Conservation (phyloP, 2,888 invertebrate species). For the Calameuta pallipes region DNA sequence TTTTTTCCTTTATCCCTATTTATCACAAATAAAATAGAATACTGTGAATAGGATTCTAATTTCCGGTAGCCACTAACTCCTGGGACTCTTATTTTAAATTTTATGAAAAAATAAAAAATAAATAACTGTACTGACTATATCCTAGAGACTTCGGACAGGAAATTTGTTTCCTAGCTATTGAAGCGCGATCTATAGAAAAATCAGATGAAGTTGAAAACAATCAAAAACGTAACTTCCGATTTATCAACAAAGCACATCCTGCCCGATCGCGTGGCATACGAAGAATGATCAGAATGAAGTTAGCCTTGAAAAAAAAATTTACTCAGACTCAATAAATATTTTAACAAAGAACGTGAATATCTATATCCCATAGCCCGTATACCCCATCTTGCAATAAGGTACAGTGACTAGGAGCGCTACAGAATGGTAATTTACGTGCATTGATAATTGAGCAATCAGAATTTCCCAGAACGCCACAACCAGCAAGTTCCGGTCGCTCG, state of each 20-base stretch:
- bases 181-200: not conserved
- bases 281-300: not conserved
- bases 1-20: not conserved
- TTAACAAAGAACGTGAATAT: not conserved
- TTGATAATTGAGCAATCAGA: constrained; percentile 34
- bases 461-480: constrained; percentile 24
- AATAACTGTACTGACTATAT: not conserved
- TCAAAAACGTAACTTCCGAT: not conserved
- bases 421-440: constrained; percentile 3
- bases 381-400: not conserved
- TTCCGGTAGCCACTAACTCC: not conserved
- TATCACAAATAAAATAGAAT: not conserved
- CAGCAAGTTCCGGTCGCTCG: not conserved
- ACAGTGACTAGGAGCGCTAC: not conserved
- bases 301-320: not conserved
- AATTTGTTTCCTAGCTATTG: not conserved
- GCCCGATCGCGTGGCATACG: not conserved
- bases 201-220: not conserved
- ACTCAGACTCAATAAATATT: not conserved
- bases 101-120: not conserved
- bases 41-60: not conserved
- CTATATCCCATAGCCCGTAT: not conserved
- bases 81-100: not conserved
- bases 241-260: not conserved
- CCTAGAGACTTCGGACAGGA: not conserved